These are phyloP conservation scores for Natrix natrix DNA, from an alignment of 2,797 vertebrate species.

Conservation along the genomic window DNA sequence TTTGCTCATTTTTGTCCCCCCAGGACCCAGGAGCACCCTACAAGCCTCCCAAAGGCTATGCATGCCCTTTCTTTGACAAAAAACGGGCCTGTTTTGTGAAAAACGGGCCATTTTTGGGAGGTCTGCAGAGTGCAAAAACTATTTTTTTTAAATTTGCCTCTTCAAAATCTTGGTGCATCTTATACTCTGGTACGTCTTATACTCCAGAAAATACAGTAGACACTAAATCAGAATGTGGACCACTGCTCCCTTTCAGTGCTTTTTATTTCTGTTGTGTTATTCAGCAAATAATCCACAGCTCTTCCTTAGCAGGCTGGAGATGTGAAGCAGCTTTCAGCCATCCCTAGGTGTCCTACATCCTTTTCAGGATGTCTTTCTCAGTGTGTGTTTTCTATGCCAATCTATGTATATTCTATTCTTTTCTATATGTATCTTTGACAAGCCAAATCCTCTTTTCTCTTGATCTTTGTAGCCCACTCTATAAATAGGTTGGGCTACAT, in stretches of 20 bases:
- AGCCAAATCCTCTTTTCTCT: not conserved
- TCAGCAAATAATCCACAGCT: not conserved
- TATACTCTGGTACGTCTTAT: too few relatives aligned
- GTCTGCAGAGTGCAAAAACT: too few relatives aligned
- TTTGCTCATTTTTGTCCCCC: too few relatives aligned
- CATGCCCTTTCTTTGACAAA: too few relatives aligned
- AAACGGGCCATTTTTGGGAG: too few relatives aligned
- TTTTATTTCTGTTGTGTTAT: not conserved
- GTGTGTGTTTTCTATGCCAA: not conserved
- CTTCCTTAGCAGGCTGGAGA: not conserved
- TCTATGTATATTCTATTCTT: not conserved
- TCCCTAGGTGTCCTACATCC: not conserved
- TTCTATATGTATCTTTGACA: not conserved
- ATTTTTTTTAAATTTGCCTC: too few relatives aligned
- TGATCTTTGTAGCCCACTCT: not conserved
- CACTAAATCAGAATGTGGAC: not conserved
- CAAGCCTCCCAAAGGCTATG: too few relatives aligned
- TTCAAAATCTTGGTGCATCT: too few relatives aligned
- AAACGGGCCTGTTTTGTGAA: too few relatives aligned
- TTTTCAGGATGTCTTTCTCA: not conserved
- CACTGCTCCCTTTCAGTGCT: not conserved
- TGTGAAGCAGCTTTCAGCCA: not conserved
- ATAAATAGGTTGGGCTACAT: not conserved
- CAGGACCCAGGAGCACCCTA: too few relatives aligned
- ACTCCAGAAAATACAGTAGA: too few relatives aligned